phyloP scores from a whole-genome alignment of 1,140 invertebrate species.

The Holcopasites calliopsidis region DNA sequence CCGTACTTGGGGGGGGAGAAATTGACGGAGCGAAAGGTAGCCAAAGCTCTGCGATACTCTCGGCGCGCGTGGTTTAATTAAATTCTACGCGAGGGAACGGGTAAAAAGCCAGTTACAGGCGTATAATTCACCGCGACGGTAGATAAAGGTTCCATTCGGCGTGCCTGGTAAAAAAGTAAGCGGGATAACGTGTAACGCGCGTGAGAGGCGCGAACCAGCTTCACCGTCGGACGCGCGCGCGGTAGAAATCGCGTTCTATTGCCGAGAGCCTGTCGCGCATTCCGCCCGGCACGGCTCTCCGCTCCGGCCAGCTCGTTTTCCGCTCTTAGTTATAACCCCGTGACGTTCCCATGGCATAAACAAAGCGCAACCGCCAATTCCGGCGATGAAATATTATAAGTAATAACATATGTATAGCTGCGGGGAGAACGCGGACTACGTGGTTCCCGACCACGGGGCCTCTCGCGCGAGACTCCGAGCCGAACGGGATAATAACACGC shows the following conservation, averaged over 20 bases:
- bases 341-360: constrained; percentile 80
- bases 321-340: constrained; percentile 72
- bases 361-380: constrained; percentile 80
- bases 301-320: constrained; percentile 56
- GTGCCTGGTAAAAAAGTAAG: background rate
- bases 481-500: constrained; percentile 79
- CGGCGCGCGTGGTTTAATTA: constrained; percentile 47
- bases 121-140: constrained; percentile 40
- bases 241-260: too few relatives aligned
- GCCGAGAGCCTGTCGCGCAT: too few relatives aligned
- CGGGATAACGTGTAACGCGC: background rate
- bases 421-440: constrained; percentile 44
- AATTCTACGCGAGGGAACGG: constrained; percentile 42
- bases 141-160: constrained; percentile 20
- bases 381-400: constrained; percentile 81
- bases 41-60: too few relatives aligned
- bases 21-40: constrained; percentile 23
- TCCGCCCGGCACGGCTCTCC: background rate
- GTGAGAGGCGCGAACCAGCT: too few relatives aligned
- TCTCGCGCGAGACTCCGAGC: constrained; percentile 46
- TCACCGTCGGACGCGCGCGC: too few relatives aligned
- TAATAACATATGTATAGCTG: constrained; percentile 80
- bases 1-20: constrained; percentile 37
- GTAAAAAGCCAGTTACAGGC: constrained; percentile 23
- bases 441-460: constrained; percentile 14